A percentile compares a stretch with the other conserved stretches of the same genome.
These are phyloP conservation scores for Hydra vulgaris DNA, from an alignment of 30 jellyfish, hydroid and myxozoan species.

Conservation along the genomic window DNA sequence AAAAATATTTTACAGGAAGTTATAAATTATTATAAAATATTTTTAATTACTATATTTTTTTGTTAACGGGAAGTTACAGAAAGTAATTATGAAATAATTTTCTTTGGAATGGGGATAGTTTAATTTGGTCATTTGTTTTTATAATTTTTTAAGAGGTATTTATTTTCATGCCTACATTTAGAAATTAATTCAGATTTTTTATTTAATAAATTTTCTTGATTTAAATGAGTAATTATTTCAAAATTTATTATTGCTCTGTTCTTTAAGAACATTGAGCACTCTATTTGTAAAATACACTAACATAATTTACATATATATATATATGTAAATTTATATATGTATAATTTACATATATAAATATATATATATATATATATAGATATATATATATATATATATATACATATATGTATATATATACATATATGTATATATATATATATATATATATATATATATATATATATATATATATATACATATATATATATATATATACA, in stretches of 20 bases:
- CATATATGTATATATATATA: too few species aligned
- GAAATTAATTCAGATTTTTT: neutral
- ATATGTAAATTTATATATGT: too few species aligned
- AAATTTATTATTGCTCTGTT: neutral
- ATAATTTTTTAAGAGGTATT: neutral
- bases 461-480: too few species aligned
- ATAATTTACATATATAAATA: too few species aligned
- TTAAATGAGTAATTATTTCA: neutral
- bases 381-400: too few species aligned
- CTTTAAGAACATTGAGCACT: neutral
- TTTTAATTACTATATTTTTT: neutral
- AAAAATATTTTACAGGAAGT: neutral
- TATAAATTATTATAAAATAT: too few species aligned
- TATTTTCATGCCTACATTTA: neutral
- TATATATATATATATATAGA: too few species aligned
- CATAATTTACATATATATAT: neutral
- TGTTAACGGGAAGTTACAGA: neutral
- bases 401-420: neutral
- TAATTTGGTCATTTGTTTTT: neutral
- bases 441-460: too few species aligned
- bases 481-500: too few species aligned
- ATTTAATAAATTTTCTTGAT: neutral
- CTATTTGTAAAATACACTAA: neutral
- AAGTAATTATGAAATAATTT: neutral
- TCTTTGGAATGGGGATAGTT: neutral